Evolutionary conservation across 37 sponge, comb jelly and placozoan genomes (phyloP).

Genomic region (Dysidea cf. avara): DNA sequence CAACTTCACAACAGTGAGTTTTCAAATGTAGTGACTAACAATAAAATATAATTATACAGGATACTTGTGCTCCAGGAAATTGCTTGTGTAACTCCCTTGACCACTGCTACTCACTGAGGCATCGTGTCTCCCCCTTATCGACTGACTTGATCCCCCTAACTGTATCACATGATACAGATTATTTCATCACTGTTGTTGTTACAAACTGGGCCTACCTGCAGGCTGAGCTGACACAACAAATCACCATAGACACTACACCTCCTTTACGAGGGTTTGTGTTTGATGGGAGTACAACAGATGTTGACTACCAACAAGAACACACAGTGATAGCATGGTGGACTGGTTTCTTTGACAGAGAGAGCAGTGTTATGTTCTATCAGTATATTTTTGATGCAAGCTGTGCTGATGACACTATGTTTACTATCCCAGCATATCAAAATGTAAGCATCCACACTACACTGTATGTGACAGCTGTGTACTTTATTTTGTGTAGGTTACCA

Average conservation of each 20-base stretch:
- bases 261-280: slow-evolving; percentile 66
- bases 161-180: slow-evolving; percentile 68
- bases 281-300: slow-evolving; percentile 53
- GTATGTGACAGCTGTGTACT: background rate
- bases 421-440: slow-evolving; percentile 11
- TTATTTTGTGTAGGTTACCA: background rate
- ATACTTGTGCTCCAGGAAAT: background rate
- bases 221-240: slow-evolving; percentile 16
- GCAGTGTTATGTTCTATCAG: slow-evolving; percentile 58
- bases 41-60: background rate
- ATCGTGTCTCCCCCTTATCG: slow-evolving; percentile 28
- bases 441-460: background rate
- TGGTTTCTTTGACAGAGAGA: slow-evolving; percentile 84
- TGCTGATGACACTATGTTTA: slow-evolving; percentile 26
- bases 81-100: slow-evolving; percentile 56
- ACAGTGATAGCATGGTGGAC: slow-evolving; percentile 50
- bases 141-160: slow-evolving; percentile 16
- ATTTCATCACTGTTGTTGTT: slow-evolving; percentile 52
- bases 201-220: slow-evolving; percentile 68
- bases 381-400: slow-evolving; percentile 46
- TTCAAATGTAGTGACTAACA: background rate
- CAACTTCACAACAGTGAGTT: slow-evolving; percentile 12
- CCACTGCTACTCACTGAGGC: slow-evolving; percentile 21
- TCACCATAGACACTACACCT: slow-evolving; percentile 83
- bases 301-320: slow-evolving; percentile 52